Evolutionary conservation across 2,113 vertebrate genomes (phyloP).

Genomic region (Speoplatyrhinus poulsoni): DNA sequence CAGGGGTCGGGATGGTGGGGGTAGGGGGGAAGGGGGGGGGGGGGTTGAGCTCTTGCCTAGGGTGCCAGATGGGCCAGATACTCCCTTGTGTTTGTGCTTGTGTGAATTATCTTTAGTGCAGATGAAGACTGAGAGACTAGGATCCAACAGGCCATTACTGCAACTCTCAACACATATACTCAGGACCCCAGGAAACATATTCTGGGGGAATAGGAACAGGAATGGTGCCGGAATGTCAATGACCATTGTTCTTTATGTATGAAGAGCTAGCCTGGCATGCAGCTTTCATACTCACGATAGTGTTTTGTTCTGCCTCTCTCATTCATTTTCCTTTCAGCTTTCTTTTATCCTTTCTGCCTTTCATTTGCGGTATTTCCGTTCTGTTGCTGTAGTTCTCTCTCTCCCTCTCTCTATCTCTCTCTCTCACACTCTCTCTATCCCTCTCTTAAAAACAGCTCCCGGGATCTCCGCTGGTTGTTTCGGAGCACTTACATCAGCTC

Average conservation of each 20-base stretch:
- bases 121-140: conserved; percentile 26
- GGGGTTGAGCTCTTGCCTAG: too few species aligned
- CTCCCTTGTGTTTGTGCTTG: too few species aligned
- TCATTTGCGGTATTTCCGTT: not conserved
- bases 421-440: conserved; percentile 12
- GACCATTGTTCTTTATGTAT: conserved; percentile 38
- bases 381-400: not conserved
- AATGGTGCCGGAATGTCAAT: conserved; percentile 61
- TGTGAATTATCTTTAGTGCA: conserved; percentile 22
- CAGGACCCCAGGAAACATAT: conserved; percentile 56
- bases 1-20: too few species aligned
- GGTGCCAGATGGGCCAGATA: too few species aligned
- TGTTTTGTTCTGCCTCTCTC: conserved; percentile 30
- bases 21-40: too few species aligned
- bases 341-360: conserved; percentile 39
- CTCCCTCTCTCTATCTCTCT: not conserved
- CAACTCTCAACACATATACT: conserved; percentile 55
- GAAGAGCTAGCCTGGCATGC: conserved; percentile 28
- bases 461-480: conserved; percentile 66
- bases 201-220: conserved; percentile 40
- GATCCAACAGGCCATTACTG: conserved; percentile 53
- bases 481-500: conserved; percentile 57
- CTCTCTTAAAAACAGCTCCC: conserved; percentile 57
- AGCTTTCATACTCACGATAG: conserved; percentile 51
- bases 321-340: conserved; percentile 32